These are phyloP conservation scores for Periphyllus acericola DNA, from an alignment of 2,888 invertebrate genomes.

Conservation along the genomic window DNA sequence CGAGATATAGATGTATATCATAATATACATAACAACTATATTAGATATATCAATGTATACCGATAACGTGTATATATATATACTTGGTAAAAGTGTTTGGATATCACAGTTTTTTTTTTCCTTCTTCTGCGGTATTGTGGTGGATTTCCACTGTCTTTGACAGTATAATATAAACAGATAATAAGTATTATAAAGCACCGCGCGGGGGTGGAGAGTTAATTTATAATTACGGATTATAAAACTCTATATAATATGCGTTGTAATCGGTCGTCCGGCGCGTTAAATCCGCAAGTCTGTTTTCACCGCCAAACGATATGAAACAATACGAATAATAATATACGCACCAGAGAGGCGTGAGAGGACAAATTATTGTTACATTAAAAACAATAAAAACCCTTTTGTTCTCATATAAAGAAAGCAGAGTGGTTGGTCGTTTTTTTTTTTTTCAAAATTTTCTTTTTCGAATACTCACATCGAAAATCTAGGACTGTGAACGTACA, in stretches of 20 bases:
- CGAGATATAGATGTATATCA: background rate
- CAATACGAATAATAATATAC: too few species aligned
- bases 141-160: constrained; percentile 27
- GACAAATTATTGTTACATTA: too few species aligned
- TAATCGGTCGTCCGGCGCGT: background rate
- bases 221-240: background rate
- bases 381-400: too few species aligned
- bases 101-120: constrained; percentile 6
- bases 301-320: background rate
- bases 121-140: constrained; percentile 31
- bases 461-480: too few species aligned
- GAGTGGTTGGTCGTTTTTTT: too few species aligned
- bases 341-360: too few species aligned
- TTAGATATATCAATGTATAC: background rate
- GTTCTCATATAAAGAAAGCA: too few species aligned
- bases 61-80: background rate
- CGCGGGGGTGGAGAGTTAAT: background rate
- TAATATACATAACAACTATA: background rate
- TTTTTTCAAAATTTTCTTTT: too few species aligned
- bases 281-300: background rate
- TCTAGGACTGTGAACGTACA: too few species aligned
- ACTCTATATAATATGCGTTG: background rate
- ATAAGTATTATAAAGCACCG: background rate
- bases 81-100: constrained; percentile 37
- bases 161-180: background rate